phyloP scores from a whole-genome alignment of 37 sponge, comb jelly and placozoan genomes.

The Eunapius fragilis region DNA sequence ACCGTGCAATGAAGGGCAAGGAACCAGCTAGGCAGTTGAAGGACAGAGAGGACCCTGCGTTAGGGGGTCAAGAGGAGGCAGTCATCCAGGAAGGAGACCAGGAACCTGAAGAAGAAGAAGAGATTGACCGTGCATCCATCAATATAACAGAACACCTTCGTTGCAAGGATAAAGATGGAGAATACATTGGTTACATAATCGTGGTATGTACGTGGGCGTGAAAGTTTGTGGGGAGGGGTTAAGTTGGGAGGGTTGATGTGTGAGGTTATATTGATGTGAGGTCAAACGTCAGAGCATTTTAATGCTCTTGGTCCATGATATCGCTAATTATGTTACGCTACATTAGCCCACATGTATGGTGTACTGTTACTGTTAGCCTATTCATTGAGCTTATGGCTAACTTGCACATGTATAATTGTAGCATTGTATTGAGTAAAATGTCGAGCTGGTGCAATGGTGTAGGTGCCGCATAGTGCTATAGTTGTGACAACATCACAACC shows the following conservation, averaged over 20 bases:
- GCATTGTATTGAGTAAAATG: no score
- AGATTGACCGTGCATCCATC: conserved; percentile 30
- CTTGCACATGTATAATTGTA: no score
- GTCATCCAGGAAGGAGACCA: neutral
- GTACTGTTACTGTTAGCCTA: no score
- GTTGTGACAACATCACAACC: no score
- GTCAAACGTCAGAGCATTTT: no score
- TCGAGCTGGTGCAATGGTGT: no score
- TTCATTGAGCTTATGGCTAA: no score
- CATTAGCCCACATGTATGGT: no score
- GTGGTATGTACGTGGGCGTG: conserved; percentile 24
- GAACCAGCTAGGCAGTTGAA: no score
- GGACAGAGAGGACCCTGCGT: neutral
- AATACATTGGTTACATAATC: conserved; percentile 56
- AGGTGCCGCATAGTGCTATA: no score
- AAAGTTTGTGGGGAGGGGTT: neutral
- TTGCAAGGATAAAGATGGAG: conserved; percentile 6
- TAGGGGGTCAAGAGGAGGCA: neutral
- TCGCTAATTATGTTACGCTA: no score
- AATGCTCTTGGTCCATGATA: no score
- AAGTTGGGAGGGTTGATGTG: neutral
- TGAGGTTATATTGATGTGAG: neutral
- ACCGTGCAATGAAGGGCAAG: neutral
- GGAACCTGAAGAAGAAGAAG: neutral
- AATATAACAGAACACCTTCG: conserved; percentile 33